A percentile compares a stretch with the other conserved stretches of the same genome.
Evolutionary conservation across 53 echinoderm and acorn worm genomes (phyloP).

Genomic region (Patiria pectinifera): DNA sequence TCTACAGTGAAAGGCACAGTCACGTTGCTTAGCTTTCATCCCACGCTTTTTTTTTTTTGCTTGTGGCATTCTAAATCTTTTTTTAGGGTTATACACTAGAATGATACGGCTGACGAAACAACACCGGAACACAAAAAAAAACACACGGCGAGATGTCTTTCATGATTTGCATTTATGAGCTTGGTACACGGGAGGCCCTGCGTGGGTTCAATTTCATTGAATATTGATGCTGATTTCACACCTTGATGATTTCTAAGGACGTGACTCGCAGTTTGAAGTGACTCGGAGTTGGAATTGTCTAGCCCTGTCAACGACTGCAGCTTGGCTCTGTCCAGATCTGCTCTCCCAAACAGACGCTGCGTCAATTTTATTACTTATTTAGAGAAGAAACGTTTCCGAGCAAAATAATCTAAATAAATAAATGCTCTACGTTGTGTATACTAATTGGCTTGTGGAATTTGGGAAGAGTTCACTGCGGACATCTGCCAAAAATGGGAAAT

Average conservation of each 20-base stretch:
- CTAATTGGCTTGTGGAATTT: background rate
- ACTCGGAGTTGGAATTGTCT: background rate
- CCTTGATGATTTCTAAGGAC: constrained; percentile 51
- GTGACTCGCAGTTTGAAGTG: constrained; percentile 24
- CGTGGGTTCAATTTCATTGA: constrained; percentile 52
- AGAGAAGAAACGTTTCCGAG: background rate
- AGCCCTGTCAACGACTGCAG: background rate
- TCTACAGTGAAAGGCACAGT: background rate
- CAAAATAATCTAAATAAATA: background rate
- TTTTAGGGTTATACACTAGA: background rate
- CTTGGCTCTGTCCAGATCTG: background rate
- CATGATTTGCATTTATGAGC: constrained; percentile 40
- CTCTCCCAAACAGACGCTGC: background rate
- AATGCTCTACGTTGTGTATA: background rate
- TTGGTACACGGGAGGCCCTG: background rate
- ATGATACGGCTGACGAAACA: background rate
- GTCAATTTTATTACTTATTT: background rate
- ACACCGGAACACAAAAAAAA: background rate
- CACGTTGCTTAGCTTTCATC: background rate
- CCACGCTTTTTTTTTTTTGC: background rate
- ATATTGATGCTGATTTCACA: constrained; percentile 58
- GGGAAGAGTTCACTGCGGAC: background rate
- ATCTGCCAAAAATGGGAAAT: background rate
- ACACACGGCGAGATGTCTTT: background rate
- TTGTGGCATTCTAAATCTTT: background rate